Evolutionary conservation across 2,888 invertebrate genomes (phyloP), one percentile per base, ranked within the genome.

Genomic region (Acleris laterana): DNA sequence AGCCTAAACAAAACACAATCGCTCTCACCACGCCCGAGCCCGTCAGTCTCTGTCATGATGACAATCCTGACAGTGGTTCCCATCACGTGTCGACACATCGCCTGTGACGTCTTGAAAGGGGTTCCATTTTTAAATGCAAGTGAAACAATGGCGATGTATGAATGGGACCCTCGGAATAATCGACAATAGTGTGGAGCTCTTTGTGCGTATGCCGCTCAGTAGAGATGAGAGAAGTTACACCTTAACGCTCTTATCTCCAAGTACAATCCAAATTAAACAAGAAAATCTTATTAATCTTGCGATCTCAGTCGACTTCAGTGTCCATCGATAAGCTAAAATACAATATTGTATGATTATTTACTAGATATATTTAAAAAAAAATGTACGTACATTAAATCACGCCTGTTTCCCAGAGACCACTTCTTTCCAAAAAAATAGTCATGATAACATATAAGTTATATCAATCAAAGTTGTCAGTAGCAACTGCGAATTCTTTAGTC

Each of bases 141-240:
- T 67, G 81, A 88, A 88, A 90, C 90, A 90, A 90, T 88, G 75
- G 78, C 71, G 71, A 65, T 81, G 73, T 84, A 87, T 88, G 87
- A 88, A 90, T 89, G 83, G 85, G 77, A 78, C 80, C 82, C 82
- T 83, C 73, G n/a, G n/a, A n/a, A 74, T 76, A 85, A 86, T 87
- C 83, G 82, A 89, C 88, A 87, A 87, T 84, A 77, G 79, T 72
- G 76, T 25, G 73, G 74, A 73, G 70, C 72, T 79, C 80, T 80
- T 78, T 79, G 70, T 71, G 70, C 69, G 70, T 57, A 56, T 68
- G 52, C 67, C 56, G 50, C 50, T 53, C 38, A 25, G 49, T 69
- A 28, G 7, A 28, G 28, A 28, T 62, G 44, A 63, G 65, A 53
- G 61, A 68, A 66, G 70, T 74, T 75, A 68, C n/a, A 11, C n/a